phyloP scores from a whole-genome alignment of 2,113 vertebrate genomes.

The Acinonyx jubatus region DNA sequence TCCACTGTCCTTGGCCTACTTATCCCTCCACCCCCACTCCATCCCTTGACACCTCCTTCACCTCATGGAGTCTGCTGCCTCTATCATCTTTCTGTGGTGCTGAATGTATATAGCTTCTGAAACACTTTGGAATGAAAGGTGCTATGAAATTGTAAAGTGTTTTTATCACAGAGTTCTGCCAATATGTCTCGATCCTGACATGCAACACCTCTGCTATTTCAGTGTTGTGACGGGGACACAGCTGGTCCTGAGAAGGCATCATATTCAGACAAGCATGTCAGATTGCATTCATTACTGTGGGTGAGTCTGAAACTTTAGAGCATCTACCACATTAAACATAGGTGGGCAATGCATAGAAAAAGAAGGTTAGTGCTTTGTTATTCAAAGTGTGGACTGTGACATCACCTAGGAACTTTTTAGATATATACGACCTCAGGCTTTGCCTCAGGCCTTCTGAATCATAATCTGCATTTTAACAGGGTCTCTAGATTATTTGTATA shows the following conservation, averaged over 20 bases:
- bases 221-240: conserved; percentile 72
- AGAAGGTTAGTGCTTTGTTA: background rate
- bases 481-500: background rate
- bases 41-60: conserved; percentile 60
- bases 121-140: conserved; percentile 78
- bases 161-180: conserved; percentile 79
- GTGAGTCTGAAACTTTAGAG: background rate
- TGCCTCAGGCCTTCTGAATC: background rate
- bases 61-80: background rate
- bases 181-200: conserved; percentile 68
- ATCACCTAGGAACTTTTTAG: background rate
- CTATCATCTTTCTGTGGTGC: conserved; percentile 72
- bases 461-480: background rate
- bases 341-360: background rate
- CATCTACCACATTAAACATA: background rate
- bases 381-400: background rate
- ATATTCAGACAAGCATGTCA: conserved; percentile 41
- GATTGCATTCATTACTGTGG: background rate
- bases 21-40: background rate
- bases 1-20: background rate
- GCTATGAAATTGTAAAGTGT: conserved; percentile 78
- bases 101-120: conserved; percentile 68
- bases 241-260: background rate
- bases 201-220: conserved; percentile 81
- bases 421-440: background rate